Percentiles rank a stretch among this genome's conserved stretches.
phyloP scores from a whole-genome alignment of 2,797 vertebrate species.

The Acanthopagrus latus region DNA sequence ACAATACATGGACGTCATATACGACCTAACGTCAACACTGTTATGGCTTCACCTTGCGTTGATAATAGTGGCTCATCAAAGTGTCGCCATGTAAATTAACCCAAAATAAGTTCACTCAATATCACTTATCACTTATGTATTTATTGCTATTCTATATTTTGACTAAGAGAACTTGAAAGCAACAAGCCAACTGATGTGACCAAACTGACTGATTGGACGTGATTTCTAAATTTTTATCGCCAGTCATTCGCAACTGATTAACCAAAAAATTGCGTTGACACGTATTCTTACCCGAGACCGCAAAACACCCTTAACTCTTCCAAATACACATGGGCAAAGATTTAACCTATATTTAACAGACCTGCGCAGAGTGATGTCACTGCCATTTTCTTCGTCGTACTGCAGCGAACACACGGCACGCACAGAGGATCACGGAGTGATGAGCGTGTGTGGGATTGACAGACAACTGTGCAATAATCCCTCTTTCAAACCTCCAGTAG shows the following conservation, averaged over 20 bases:
- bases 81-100: no score
- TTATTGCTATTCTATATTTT: no score
- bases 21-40: no score
- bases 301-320: background rate
- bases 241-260: background rate
- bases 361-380: background rate
- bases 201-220: no score
- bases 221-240: no score
- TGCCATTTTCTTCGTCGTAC: background rate
- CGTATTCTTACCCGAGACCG: background rate
- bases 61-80: no score
- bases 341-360: background rate
- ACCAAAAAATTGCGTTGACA: background rate
- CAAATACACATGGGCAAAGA: background rate
- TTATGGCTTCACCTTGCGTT: no score
- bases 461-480: conserved; percentile 13
- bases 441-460: background rate
- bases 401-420: background rate
- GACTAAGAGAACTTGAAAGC: no score
- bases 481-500: background rate
- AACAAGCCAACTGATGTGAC: no score
- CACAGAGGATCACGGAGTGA: background rate
- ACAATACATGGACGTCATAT: no score
- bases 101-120: no score
- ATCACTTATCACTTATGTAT: no score